phyloP scores from a whole-genome alignment of 2,113 vertebrate genomes.

The Beaufortia kweichowensis region DNA sequence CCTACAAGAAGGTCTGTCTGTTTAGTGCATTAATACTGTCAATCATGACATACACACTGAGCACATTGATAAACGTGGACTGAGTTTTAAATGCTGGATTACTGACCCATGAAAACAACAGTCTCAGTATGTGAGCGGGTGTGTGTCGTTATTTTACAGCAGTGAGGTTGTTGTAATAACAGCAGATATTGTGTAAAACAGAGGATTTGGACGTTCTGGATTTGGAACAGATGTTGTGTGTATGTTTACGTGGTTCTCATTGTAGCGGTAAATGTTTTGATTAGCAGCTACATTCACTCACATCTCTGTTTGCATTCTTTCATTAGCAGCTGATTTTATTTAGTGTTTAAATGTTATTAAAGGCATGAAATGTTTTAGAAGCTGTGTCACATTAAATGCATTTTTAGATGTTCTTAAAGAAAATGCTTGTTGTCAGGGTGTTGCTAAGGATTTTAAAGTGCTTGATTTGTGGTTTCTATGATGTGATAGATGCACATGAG shows the following conservation, averaged over 20 bases:
- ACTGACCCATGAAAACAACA: not conserved
- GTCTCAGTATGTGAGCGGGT: not conserved
- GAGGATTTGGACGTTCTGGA: not conserved
- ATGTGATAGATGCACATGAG: no score
- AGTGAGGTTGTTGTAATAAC: not conserved
- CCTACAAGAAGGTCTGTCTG: conserved; percentile 10
- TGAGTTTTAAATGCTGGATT: not conserved
- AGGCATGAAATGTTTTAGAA: not conserved
- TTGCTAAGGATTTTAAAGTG: not conserved
- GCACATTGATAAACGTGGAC: conserved; percentile 17
- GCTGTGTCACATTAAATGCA: not conserved
- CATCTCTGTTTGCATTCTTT: conserved; percentile 2
- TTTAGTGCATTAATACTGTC: conserved; percentile 20
- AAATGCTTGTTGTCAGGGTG: not conserved
- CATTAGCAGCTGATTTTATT: conserved; percentile 16
- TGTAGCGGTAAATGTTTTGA: conserved; percentile 18
- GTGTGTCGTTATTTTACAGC: not conserved
- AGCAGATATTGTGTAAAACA: not conserved
- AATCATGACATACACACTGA: conserved; percentile 28
- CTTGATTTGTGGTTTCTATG: no score
- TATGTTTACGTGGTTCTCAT: not conserved
- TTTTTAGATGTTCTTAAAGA: no score
- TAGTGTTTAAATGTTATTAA: conserved; percentile 14
- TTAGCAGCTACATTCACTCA: conserved; percentile 10
- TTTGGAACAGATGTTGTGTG: conserved; percentile 7